phyloP scores from a whole-genome alignment of 2,888 invertebrate genomes.

The Pediacus dermestoides region DNA sequence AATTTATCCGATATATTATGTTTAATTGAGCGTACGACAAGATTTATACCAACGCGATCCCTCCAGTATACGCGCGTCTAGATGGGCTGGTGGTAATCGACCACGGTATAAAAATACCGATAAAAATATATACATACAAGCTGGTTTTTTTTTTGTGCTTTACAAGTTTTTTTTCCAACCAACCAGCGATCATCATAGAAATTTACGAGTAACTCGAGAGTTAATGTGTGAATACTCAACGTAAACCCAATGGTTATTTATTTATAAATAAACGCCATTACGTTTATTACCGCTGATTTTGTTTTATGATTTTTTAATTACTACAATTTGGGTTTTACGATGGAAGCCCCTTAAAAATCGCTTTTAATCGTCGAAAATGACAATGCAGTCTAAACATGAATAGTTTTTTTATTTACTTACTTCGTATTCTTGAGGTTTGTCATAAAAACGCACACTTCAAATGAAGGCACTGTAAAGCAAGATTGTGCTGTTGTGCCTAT shows the following conservation, averaged over 20 bases:
- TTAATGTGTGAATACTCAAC: conserved; percentile 21
- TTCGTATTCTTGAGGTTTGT: too few species aligned
- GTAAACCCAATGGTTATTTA: too few species aligned
- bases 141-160: too few species aligned
- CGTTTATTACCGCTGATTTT: conserved; percentile 18
- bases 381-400: too few species aligned
- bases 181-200: conserved; percentile 10
- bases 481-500: too few species aligned
- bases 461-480: too few species aligned
- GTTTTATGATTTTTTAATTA: conserved; percentile 20
- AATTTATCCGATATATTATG: conserved; percentile 48
- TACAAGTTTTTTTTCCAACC: too few species aligned
- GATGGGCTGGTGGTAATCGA: conserved; percentile 30
- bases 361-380: too few species aligned
- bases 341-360: conserved; percentile 1
- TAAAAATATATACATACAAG: conserved; percentile 21
- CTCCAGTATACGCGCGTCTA: too few species aligned
- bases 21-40: conserved; percentile 49
- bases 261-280: conserved; percentile 16
- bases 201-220: conserved; percentile 16
- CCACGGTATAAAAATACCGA: conserved; percentile 29
- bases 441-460: too few species aligned
- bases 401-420: too few species aligned
- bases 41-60: conserved; percentile 43
- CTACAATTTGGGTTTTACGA: not conserved